Conservation (phyloP, 35 echinoderm and acorn worm species). For the Apostichopus japonicus region DNA sequence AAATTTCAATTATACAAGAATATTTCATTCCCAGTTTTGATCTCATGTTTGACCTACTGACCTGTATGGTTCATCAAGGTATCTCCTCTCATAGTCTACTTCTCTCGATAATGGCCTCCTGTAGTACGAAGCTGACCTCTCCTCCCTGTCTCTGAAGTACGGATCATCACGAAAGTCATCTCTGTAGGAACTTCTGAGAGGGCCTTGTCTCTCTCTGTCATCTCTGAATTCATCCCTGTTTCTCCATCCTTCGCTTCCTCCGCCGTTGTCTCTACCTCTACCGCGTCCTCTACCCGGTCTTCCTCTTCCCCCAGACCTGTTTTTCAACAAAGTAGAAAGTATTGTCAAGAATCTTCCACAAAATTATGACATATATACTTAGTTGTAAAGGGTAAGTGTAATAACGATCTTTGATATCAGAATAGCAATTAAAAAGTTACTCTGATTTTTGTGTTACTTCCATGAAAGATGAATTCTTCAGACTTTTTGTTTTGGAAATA, state of each 20-base stretch:
- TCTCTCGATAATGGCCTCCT: conserved; percentile 20
- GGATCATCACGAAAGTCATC: background rate
- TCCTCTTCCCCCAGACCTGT: background rate
- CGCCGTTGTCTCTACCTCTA: conserved; percentile 34
- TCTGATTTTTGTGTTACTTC: no score
- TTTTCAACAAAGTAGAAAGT: no score
- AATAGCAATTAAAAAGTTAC: no score
- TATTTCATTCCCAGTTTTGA: no score
- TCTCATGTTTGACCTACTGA: background rate
- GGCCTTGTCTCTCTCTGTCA: conserved; percentile 39
- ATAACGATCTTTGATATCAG: no score
- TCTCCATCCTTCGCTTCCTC: background rate
- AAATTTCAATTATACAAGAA: no score
- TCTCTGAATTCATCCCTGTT: conserved; percentile 17
- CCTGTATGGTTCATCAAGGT: conserved; percentile 38
- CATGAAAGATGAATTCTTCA: no score
- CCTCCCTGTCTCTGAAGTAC: conserved; percentile 40
- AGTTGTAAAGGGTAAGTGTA: no score
- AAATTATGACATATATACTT: no score
- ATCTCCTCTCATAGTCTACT: conserved; percentile 39
- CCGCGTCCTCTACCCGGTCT: conserved; percentile 45
- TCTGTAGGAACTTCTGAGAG: background rate
- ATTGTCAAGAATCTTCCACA: no score
- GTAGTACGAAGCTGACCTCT: background rate
- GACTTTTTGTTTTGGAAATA: no score